Conservation (phyloP, 2,888 invertebrate species). For the Xanthostigma xanthostigma region DNA sequence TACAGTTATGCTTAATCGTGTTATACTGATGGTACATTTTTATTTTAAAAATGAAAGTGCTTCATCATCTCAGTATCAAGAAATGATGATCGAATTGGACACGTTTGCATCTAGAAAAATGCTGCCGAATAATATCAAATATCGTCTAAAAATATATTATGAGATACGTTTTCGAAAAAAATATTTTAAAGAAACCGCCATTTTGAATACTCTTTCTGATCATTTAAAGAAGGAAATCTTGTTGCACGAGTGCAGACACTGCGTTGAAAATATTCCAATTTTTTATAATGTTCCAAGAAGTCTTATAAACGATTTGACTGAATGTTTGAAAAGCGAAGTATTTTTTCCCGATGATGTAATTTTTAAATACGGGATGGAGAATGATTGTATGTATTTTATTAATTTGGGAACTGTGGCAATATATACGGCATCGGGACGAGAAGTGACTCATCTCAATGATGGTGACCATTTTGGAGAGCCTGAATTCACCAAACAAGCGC, state of each 20-base stretch:
- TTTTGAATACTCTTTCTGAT: slow-evolving; percentile 7
- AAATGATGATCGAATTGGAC: too few species aligned
- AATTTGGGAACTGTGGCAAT: slow-evolving; percentile 10
- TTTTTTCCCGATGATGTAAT: slow-evolving; percentile 11
- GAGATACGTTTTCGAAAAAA: slow-evolving; percentile 9
- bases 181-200: slow-evolving; percentile 6
- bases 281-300: slow-evolving; percentile 7
- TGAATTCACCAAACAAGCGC: neutral
- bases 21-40: too few species aligned
- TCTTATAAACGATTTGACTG: slow-evolving; percentile 9
- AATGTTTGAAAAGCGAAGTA: slow-evolving; percentile 7
- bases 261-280: slow-evolving; percentile 7
- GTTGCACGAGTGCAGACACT: slow-evolving; percentile 8
- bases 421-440: slow-evolving; percentile 7
- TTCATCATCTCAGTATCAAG: too few species aligned
- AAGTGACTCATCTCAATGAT: slow-evolving; percentile 10
- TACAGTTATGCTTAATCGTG: too few species aligned
- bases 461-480: slow-evolving; percentile 8
- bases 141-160: slow-evolving; percentile 7
- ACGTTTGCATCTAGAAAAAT: neutral
- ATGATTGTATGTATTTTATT: slow-evolving; percentile 9
- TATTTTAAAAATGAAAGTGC: too few species aligned
- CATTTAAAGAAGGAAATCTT: slow-evolving; percentile 11
- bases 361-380: slow-evolving; percentile 3
- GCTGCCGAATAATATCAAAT: slow-evolving; percentile 5